These are phyloP conservation scores for Spatulosminthurus flaviceps DNA, from an alignment of 2,888 invertebrate species.

Conservation along the genomic window DNA sequence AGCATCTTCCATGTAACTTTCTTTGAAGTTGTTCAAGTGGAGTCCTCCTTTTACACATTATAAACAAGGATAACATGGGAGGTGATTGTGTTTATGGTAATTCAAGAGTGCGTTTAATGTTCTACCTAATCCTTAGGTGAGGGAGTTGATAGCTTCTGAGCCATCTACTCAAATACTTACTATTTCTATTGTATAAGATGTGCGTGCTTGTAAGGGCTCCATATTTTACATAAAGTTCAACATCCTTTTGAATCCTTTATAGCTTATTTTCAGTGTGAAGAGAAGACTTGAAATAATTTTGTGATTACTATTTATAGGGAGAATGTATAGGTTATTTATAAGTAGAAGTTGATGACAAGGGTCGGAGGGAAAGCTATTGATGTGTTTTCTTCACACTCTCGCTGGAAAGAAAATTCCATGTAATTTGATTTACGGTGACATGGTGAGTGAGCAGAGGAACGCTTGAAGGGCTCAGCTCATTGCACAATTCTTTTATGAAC, in stretches of 20 bases:
- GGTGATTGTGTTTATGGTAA: neutral
- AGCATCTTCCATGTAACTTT: neutral
- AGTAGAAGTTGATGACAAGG: slow-evolving; percentile 32
- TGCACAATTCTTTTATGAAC: slow-evolving; percentile 38
- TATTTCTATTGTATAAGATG: too few species aligned
- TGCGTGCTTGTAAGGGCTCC: too few species aligned
- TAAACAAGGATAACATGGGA: neutral
- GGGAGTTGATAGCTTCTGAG: too few species aligned
- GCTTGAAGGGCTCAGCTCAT: neutral
- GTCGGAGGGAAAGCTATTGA: slow-evolving; percentile 34
- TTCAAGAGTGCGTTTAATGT: too few species aligned
- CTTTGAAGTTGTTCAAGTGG: neutral
- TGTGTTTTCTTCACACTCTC: slow-evolving; percentile 30
- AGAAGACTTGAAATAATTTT: too few species aligned
- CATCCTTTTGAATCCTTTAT: too few species aligned
- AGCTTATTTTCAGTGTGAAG: too few species aligned
- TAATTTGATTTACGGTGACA: slow-evolving; percentile 42
- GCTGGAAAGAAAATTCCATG: slow-evolving; percentile 21
- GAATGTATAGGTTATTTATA: neutral
- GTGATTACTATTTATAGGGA: too few species aligned
- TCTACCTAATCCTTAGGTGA: too few species aligned
- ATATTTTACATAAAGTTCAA: too few species aligned
- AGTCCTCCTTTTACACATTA: neutral
- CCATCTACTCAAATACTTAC: too few species aligned
- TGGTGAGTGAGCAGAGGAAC: slow-evolving; percentile 35